Percentiles rank a stretch among this genome's conserved stretches.
These are phyloP conservation scores for Sarcophaga subvicina DNA, from an alignment of 2,888 invertebrate species.

Conservation along the genomic window DNA sequence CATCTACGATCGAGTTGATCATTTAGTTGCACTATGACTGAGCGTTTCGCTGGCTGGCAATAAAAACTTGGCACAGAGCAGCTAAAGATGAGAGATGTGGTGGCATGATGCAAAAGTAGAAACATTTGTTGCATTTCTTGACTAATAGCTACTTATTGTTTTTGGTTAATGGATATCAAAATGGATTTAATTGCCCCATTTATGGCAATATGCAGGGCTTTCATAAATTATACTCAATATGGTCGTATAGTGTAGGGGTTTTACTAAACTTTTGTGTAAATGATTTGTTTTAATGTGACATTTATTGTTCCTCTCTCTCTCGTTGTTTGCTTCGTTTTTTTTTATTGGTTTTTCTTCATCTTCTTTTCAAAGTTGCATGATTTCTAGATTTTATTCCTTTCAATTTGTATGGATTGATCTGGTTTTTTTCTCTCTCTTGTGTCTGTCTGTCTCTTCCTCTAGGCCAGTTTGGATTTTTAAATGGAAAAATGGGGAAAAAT, in stretches of 20 bases:
- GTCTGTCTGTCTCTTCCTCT: background rate
- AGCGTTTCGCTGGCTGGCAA: constrained; percentile 16
- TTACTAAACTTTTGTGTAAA: constrained; percentile 68
- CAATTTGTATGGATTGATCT: constrained; percentile 13
- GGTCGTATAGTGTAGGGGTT: constrained; percentile 44
- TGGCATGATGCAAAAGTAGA: background rate
- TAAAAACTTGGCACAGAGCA: background rate
- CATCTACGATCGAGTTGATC: constrained; percentile 54
- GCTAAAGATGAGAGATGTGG: background rate
- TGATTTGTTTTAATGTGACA: constrained; percentile 68
- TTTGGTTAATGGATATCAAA: constrained; percentile 71
- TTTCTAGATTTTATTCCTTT: constrained; percentile 26
- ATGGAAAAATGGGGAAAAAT: constrained; percentile 49
- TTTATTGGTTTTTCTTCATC: constrained; percentile 28
- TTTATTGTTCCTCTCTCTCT: constrained; percentile 62
- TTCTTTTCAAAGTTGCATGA: constrained; percentile 31
- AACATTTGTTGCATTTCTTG: constrained; percentile 68
- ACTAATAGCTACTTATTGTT: constrained; percentile 69
- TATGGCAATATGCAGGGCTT: constrained; percentile 69
- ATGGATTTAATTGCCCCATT: constrained; percentile 72
- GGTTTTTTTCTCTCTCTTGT: background rate
- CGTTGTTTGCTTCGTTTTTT: background rate
- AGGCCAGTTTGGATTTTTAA: constrained; percentile 24
- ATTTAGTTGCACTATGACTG: constrained; percentile 30
- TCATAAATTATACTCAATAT: constrained; percentile 72